These are phyloP conservation scores for Araneus ventricosus DNA, from an alignment of 1,140 invertebrate genomes.

Conservation along the genomic window DNA sequence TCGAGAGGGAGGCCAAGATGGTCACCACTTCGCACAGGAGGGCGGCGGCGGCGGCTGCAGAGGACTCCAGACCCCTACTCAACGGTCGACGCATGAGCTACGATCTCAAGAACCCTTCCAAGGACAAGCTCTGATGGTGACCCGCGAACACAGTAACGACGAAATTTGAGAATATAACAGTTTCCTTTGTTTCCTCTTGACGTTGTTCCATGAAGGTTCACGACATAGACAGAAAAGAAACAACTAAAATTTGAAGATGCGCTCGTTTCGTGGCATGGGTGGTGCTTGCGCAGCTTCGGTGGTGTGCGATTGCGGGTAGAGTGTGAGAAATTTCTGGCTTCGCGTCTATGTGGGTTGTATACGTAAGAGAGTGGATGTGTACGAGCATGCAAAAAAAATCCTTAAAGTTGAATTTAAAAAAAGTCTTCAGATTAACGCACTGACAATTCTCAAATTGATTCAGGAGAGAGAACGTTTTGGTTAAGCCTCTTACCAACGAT, in stretches of 20 bases:
- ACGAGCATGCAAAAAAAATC: not conserved
- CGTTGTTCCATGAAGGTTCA: conserved; percentile 51
- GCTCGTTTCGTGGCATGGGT: not conserved
- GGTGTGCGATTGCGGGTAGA: conserved; percentile 14
- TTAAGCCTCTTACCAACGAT: not conserved
- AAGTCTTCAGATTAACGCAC: conserved; percentile 24
- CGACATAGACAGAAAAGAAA: not conserved
- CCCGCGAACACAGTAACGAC: not conserved
- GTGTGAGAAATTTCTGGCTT: not conserved
- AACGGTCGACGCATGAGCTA: conserved; percentile 77
- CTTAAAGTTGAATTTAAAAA: too few relatives aligned
- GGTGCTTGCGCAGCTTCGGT: not conserved
- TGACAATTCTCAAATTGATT: not conserved
- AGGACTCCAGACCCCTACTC: conserved; percentile 68
- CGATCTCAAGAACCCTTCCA: conserved; percentile 74
- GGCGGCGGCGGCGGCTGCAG: not conserved
- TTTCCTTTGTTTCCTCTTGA: conserved; percentile 42
- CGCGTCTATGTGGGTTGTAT: not conserved
- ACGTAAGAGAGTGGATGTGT: not conserved
- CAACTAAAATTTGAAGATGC: not conserved
- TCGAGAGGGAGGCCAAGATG: conserved; percentile 76
- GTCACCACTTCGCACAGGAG: conserved; percentile 68
- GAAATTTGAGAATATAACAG: not conserved
- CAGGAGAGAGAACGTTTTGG: not conserved
- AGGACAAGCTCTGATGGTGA: conserved; percentile 73